These are phyloP conservation scores for Dicranocentrus wangi DNA, from an alignment of 2,888 invertebrate species.

Conservation along the genomic window DNA sequence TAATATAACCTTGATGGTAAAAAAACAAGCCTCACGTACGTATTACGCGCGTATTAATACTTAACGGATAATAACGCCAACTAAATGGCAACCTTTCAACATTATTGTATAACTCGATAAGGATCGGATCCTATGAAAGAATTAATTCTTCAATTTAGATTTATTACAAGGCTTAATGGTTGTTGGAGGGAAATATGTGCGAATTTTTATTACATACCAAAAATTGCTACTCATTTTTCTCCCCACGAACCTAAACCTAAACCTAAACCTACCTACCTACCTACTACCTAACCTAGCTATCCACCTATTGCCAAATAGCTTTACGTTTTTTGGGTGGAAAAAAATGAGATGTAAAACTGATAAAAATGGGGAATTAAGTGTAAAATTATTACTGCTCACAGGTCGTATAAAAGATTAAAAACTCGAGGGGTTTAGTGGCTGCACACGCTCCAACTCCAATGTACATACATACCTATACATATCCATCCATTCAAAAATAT, in stretches of 20 bases:
- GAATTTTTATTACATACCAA: conserved; percentile 57
- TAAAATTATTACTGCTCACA: conserved; percentile 48
- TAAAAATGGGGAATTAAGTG: conserved; percentile 46
- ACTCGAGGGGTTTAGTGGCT: too few species aligned
- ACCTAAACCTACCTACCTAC: conserved; percentile 1
- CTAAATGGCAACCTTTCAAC: conserved; percentile 20
- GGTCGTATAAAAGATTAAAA: too few species aligned
- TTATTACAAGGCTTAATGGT: conserved; percentile 55
- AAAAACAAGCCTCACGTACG: too few species aligned
- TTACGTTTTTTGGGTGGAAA: background rate
- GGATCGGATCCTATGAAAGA: conserved; percentile 37
- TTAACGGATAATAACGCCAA: too few species aligned
- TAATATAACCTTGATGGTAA: too few species aligned
- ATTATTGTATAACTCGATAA: conserved; percentile 28
- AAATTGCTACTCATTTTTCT: conserved; percentile 16
- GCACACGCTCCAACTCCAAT: too few species aligned
- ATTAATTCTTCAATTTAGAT: conserved; percentile 63
- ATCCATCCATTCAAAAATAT: too few species aligned
- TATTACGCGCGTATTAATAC: too few species aligned
- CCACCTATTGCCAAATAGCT: too few species aligned
- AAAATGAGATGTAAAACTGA: conserved; percentile 46
- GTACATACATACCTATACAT: too few species aligned
- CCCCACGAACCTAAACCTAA: too few species aligned
- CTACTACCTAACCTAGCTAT: too few species aligned
- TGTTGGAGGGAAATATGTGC: conserved; percentile 44